These are phyloP conservation scores for Drosophila paucipuncta DNA, from an alignment of 2,888 invertebrate species.

Conservation along the genomic window DNA sequence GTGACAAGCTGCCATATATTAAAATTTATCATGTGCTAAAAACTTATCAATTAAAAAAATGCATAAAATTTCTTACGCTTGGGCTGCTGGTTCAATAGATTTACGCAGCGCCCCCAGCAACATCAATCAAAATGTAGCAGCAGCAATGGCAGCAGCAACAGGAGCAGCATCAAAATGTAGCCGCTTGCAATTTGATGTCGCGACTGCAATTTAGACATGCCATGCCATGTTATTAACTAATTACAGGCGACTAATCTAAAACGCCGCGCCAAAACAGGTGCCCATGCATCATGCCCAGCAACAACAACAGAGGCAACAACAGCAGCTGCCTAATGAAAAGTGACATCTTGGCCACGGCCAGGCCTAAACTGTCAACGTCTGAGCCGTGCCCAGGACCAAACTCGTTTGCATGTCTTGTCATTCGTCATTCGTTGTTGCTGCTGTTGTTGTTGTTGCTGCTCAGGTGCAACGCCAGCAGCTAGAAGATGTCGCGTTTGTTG, in stretches of 20 bases:
- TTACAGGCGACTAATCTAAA: constrained; percentile 84
- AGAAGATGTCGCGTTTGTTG: constrained; percentile 77
- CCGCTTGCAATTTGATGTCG: constrained; percentile 72
- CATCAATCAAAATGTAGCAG: constrained; percentile 80
- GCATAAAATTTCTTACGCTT: constrained; percentile 75
- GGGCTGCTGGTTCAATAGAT: constrained; percentile 29
- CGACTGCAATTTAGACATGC: constrained; percentile 81
- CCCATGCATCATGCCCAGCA: constrained; percentile 67
- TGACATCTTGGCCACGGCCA: constrained; percentile 84
- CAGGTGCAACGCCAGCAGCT: constrained; percentile 80
- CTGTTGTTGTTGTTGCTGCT: constrained; percentile 37
- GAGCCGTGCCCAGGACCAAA: constrained; percentile 51
- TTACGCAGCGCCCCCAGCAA: constrained; percentile 74
- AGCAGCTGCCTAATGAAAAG: constrained; percentile 82
- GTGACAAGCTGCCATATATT: constrained; percentile 67
- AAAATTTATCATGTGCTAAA: constrained; percentile 85
- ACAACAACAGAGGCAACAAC: constrained; percentile 25
- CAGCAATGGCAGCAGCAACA: constrained; percentile 18
- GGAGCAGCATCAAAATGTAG: constrained; percentile 45
- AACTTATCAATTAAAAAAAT: constrained; percentile 84
- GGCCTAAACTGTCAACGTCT: constrained; percentile 78
- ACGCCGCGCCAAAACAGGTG: constrained; percentile 71
- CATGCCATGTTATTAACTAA: constrained; percentile 85
- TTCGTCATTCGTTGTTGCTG: constrained; percentile 64
- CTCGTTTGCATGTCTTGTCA: constrained; percentile 72